A percentile compares a stretch with the other conserved stretches of the same genome.
Evolutionary conservation across 2,113 vertebrate species (phyloP).

Genomic region (Mirza zaza): DNA sequence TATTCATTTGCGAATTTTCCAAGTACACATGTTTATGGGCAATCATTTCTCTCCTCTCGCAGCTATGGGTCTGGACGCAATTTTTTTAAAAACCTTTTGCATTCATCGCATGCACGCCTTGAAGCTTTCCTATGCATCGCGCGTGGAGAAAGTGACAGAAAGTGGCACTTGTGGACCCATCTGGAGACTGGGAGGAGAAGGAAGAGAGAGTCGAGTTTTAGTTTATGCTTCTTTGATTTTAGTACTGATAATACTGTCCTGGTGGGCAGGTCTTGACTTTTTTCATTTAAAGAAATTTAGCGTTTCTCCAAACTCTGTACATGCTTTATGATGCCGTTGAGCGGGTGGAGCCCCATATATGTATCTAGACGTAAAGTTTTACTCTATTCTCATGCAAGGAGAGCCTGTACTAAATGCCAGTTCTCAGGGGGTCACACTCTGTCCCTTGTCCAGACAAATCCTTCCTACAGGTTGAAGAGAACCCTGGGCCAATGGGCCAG

Average conservation of each 20-base stretch:
- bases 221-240: not conserved
- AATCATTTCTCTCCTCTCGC: not conserved
- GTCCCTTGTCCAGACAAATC: too few species aligned
- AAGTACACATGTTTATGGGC: not conserved
- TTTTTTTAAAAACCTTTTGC: not conserved
- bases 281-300: not conserved
- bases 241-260: not conserved
- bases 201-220: not conserved
- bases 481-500: not conserved
- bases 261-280: not conserved
- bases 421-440: not conserved
- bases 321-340: not conserved
- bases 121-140: fast-evolving
- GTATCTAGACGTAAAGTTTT: not conserved
- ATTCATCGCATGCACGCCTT: fast-evolving
- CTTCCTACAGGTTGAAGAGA: not conserved
- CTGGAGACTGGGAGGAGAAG: not conserved
- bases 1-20: not conserved
- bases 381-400: not conserved
- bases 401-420: not conserved
- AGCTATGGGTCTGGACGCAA: not conserved
- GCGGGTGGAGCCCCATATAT: not conserved
- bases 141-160: fast-evolving
- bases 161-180: fast-evolving
- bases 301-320: not conserved